Evolutionary conservation across 92 coral and sea anemone genomes (phyloP).

Genomic region (Epizoanthus fatuus): DNA sequence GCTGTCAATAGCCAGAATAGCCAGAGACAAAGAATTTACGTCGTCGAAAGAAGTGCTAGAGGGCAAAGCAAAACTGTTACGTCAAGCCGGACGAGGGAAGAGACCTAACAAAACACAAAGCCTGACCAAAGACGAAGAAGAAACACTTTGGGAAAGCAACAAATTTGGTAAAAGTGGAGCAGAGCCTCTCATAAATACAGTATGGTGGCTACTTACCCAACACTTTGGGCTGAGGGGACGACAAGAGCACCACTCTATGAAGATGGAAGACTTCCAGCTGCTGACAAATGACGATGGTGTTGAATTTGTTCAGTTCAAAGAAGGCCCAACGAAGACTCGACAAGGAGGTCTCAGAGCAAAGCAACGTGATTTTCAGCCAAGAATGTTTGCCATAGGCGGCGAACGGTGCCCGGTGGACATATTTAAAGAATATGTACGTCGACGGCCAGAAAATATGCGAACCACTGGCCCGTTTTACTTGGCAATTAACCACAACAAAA

Average conservation of each 20-base stretch:
- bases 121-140: conserved; percentile 25
- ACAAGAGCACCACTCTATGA: conserved; percentile 69
- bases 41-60: conserved; percentile 31
- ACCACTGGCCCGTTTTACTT: conserved; percentile 59
- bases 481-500: conserved; percentile 39
- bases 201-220: conserved; percentile 68
- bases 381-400: conserved; percentile 63
- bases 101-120: conserved; percentile 30
- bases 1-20: neutral
- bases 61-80: conserved; percentile 45
- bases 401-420: conserved; percentile 58
- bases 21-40: conserved; percentile 23
- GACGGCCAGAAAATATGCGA: conserved; percentile 47
- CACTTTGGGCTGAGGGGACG: conserved; percentile 61
- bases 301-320: conserved; percentile 52
- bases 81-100: conserved; percentile 21
- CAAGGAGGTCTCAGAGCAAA: conserved; percentile 53
- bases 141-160: conserved; percentile 42
- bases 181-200: conserved; percentile 42
- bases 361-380: conserved; percentile 51
- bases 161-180: conserved; percentile 46
- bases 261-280: conserved; percentile 60
- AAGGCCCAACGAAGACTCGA: conserved; percentile 53
- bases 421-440: conserved; percentile 55
- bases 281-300: conserved; percentile 40